Conservation (phyloP, 2,113 vertebrate genomes). For the Solenodon paradoxus region DNA sequence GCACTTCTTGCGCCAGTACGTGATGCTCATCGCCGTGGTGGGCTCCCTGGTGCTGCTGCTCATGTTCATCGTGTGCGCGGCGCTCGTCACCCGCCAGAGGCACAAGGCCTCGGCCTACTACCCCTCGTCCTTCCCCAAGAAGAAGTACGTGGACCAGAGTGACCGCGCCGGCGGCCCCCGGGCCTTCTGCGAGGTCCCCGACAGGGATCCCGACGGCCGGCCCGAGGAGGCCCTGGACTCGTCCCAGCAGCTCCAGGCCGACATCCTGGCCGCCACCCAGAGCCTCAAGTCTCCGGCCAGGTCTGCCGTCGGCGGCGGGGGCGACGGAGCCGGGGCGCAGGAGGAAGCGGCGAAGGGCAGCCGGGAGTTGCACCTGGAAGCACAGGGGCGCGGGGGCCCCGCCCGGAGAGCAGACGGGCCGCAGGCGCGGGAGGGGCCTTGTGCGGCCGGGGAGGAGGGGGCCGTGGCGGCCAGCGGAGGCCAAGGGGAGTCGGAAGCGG, state of each 20-base stretch:
- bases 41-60: constrained; percentile 92
- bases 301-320: constrained; percentile 75
- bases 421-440: background rate
- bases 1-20: constrained; percentile 92
- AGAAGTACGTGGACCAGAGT: constrained; percentile 87
- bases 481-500: background rate
- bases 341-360: rapidly evolving
- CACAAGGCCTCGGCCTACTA: constrained; percentile 95
- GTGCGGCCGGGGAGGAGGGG: background rate
- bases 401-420: background rate
- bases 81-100: constrained; percentile 91
- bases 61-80: constrained; percentile 93
- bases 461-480: background rate
- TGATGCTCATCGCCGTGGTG: constrained; percentile 92
- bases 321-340: constrained; percentile 61
- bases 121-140: constrained; percentile 89
- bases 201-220: constrained; percentile 67
- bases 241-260: constrained; percentile 86
- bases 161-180: constrained; percentile 80
- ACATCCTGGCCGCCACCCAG: constrained; percentile 88
- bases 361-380: background rate
- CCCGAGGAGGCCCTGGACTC: constrained; percentile 81
- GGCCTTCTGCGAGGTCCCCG: constrained; percentile 84
- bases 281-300: constrained; percentile 87
- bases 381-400: rapidly evolving